Conservation (phyloP, 2,888 invertebrate genomes). For the Maniola hyperantus region DNA sequence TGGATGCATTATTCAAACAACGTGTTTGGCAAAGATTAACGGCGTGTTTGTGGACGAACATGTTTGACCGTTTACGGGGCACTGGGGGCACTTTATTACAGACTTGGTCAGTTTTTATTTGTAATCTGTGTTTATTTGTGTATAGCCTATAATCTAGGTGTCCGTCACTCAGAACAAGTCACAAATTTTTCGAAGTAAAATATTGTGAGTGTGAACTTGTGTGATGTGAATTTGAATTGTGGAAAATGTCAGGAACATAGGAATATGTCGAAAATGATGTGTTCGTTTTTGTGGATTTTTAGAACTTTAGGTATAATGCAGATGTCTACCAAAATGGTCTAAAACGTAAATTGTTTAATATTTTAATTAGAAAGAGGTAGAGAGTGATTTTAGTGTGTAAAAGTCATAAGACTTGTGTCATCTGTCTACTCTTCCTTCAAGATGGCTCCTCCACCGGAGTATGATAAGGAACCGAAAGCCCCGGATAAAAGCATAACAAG, state of each 20-base stretch:
- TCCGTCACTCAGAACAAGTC: too few relatives aligned
- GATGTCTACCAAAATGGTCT: constrained; percentile 61
- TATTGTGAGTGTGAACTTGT: constrained; percentile 31
- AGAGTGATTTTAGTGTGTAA: constrained; percentile 71
- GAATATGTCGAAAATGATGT: constrained; percentile 76
- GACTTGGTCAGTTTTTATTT: too few relatives aligned
- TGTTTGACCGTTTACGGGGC: too few relatives aligned
- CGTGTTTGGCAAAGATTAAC: too few relatives aligned
- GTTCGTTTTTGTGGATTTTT: constrained; percentile 67
- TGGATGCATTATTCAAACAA: too few relatives aligned
- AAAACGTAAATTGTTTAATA: constrained; percentile 64
- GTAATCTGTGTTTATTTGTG: too few relatives aligned
- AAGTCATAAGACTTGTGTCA: constrained; percentile 83
- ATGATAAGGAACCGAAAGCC: constrained; percentile 89
- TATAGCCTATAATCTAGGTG: not conserved
- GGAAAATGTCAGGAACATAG: constrained; percentile 74
- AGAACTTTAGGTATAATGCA: constrained; percentile 64
- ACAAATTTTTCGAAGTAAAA: constrained; percentile 28
- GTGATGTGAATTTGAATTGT: constrained; percentile 32
- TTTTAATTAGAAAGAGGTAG: constrained; percentile 54
- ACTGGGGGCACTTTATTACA: too few relatives aligned
- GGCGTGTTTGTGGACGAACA: too few relatives aligned
- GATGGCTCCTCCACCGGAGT: constrained; percentile 91
- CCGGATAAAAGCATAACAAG: constrained; percentile 84
- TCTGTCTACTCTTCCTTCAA: constrained; percentile 84